phyloP scores from a whole-genome alignment of 2,888 invertebrate species.

The Acleris literana region DNA sequence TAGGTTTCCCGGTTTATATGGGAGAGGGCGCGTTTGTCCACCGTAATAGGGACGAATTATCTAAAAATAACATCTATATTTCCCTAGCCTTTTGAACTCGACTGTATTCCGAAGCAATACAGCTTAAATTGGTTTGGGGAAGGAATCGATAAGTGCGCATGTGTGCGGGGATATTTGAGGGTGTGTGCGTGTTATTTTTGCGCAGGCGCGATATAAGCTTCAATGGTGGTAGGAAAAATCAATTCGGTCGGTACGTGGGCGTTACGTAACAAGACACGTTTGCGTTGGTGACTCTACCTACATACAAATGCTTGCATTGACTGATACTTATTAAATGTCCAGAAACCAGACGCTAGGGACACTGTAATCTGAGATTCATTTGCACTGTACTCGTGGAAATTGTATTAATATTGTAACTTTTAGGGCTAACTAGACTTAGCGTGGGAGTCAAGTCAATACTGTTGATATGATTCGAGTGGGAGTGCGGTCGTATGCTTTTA shows the following conservation, averaged over 20 bases:
- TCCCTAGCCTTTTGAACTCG: conserved; percentile 30
- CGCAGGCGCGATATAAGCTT: conserved; percentile 68
- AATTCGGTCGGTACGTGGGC: conserved; percentile 75
- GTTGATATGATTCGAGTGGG: not conserved
- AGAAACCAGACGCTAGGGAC: not conserved
- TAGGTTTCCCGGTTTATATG: conserved; percentile 75
- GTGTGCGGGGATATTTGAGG: conserved; percentile 52
- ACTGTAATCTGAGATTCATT: not conserved
- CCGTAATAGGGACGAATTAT: conserved; percentile 72
- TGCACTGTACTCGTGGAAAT: not conserved
- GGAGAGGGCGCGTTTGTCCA: conserved; percentile 76
- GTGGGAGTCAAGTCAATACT: not conserved
- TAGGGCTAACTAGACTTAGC: not conserved
- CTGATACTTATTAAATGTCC: conserved; percentile 53
- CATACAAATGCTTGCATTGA: conserved; percentile 53
- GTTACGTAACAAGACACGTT: conserved; percentile 78
- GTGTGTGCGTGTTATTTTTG: conserved; percentile 62
- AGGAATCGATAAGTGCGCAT: conserved; percentile 43
- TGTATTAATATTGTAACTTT: not conserved
- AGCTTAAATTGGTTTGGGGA: conserved; percentile 43
- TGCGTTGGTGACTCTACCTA: conserved; percentile 58
- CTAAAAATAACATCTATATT: conserved; percentile 72
- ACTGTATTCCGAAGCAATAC: conserved; percentile 39
- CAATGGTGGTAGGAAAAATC: conserved; percentile 73
- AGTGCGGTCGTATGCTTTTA: not conserved